Conservation (phyloP, 2,113 vertebrate species). For the Epinephelus lanceolatus region DNA sequence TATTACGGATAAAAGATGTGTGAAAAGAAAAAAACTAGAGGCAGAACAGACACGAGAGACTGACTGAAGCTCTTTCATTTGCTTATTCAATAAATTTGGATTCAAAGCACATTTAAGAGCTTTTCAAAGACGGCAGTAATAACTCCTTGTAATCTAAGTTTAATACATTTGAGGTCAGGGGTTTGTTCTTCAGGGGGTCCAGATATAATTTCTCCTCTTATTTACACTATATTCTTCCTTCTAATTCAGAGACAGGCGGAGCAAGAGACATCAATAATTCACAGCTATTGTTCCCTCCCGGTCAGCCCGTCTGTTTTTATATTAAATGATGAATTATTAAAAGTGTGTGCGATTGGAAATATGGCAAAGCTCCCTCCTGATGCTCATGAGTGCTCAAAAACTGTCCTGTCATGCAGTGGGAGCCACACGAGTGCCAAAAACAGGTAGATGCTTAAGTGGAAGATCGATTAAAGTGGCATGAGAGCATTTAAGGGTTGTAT, state of each 20-base stretch:
- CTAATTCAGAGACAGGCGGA: slow-evolving; percentile 55
- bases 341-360: slow-evolving; percentile 66
- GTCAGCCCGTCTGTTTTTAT: slow-evolving; percentile 76
- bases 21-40: slow-evolving; percentile 42
- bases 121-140: slow-evolving; percentile 27
- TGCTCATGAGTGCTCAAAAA: slow-evolving; percentile 1
- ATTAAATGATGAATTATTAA: slow-evolving; percentile 87
- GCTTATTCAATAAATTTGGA: slow-evolving; percentile 32
- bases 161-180: slow-evolving; percentile 46
- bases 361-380: slow-evolving; percentile 16
- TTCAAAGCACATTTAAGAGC: slow-evolving; percentile 24
- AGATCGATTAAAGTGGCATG: neutral
- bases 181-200: slow-evolving; percentile 22
- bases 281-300: slow-evolving; percentile 74
- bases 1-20: slow-evolving; percentile 39
- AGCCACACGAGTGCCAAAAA: neutral
- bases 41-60: slow-evolving; percentile 1
- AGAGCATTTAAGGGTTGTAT: neutral
- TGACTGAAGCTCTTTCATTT: slow-evolving; percentile 25
- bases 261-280: slow-evolving; percentile 81
- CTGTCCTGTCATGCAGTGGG: slow-evolving; percentile 6
- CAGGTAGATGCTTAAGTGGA: slow-evolving; percentile 1
- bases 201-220: slow-evolving; percentile 56
- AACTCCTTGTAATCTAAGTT: slow-evolving; percentile 29
- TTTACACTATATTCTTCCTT: slow-evolving; percentile 60